Conservation (phyloP, 92 coral and sea anemone species). For the Phenganax subtilis region DNA sequence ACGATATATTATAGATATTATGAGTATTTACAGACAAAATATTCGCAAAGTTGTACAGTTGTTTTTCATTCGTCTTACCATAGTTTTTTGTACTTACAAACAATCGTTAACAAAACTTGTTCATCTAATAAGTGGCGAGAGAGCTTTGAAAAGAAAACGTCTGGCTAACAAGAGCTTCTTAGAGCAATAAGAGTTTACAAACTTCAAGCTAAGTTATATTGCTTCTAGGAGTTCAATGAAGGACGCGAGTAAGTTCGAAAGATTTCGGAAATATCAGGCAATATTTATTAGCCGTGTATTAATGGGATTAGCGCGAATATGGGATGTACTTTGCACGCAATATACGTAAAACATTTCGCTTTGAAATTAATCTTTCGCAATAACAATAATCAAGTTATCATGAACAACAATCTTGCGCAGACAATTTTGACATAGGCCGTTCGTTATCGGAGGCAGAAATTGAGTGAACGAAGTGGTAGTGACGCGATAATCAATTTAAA, state of each 20-base stretch:
- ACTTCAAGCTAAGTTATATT: background rate
- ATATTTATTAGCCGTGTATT: background rate
- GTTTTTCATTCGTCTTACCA: background rate
- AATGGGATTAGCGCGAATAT: conserved; percentile 8
- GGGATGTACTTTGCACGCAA: conserved; percentile 27
- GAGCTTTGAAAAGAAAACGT: too few species aligned
- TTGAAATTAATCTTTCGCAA: conserved; percentile 23
- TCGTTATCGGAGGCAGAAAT: background rate
- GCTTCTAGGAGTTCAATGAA: conserved; percentile 6
- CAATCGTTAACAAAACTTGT: too few species aligned
- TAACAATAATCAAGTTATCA: conserved; percentile 15
- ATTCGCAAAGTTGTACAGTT: background rate
- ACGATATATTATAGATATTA: background rate
- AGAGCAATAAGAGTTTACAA: too few species aligned
- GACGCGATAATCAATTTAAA: background rate
- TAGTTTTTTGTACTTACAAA: background rate
- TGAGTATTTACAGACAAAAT: conserved; percentile 3
- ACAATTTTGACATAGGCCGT: conserved; percentile 25
- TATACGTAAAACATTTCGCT: background rate
- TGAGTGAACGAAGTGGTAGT: background rate
- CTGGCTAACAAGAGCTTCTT: too few species aligned
- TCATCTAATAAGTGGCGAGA: too few species aligned
- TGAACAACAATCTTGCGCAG: background rate
- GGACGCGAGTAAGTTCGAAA: background rate
- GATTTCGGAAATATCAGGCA: conserved; percentile 8